A percentile compares a stretch with the other conserved stretches of the same genome.
These are phyloP conservation scores for Echiichthys vipera DNA, from an alignment of 2,797 vertebrate genomes.

Conservation along the genomic window DNA sequence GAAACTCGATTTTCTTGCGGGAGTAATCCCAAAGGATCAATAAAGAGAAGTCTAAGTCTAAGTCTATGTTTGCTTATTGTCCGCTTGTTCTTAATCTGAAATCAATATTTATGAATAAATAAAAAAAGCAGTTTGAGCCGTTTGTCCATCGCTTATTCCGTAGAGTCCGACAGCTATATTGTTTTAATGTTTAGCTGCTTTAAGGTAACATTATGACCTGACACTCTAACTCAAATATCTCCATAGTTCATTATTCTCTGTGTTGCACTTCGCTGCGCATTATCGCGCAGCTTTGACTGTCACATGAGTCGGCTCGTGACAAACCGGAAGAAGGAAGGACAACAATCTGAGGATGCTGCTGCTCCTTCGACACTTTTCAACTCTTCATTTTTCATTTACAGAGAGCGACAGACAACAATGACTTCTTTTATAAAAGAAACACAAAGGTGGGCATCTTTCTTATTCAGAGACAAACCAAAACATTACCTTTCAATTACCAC, in stretches of 20 bases:
- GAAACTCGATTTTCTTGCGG: no score
- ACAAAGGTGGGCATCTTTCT: conserved; percentile 70
- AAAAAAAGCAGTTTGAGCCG: no score
- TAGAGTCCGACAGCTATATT: no score
- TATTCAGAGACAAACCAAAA: rapidly evolving
- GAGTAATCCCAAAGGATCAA: no score
- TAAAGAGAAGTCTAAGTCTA: no score
- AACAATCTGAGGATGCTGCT: conserved; percentile 43
- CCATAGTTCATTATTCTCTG: no score
- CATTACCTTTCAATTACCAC: no score
- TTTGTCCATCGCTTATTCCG: conserved; percentile 40
- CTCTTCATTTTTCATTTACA: not conserved
- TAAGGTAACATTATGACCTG: no score
- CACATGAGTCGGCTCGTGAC: conserved; percentile 63
- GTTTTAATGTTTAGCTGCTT: no score
- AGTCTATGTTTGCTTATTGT: no score
- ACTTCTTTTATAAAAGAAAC: conserved; percentile 84
- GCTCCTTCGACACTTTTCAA: conserved; percentile 21
- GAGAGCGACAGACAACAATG: conserved; percentile 64
- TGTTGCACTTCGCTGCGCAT: not conserved
- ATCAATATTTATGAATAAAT: no score
- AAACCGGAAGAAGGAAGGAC: conserved; percentile 65
- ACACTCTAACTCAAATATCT: rapidly evolving
- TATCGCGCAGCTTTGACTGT: conserved; percentile 50
- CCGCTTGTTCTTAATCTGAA: no score